phyloP scores from a whole-genome alignment of 2,888 invertebrate genomes.

The Eumerus sabulonum region DNA sequence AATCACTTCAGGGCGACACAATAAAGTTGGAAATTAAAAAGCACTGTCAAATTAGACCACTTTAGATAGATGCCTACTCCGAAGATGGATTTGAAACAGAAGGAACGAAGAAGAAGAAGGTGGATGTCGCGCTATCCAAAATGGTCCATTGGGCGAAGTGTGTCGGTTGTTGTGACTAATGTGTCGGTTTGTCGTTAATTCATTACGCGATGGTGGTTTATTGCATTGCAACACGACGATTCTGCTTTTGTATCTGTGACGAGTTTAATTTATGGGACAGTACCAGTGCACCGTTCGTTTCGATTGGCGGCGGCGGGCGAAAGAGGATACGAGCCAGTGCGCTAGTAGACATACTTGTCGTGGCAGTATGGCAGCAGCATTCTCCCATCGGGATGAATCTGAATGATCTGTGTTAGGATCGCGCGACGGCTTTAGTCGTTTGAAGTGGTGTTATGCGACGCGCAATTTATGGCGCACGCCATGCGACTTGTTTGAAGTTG shows the following conservation, averaged over 20 bases:
- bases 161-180: slow-evolving; percentile 56
- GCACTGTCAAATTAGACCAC: slow-evolving; percentile 65
- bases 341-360: too few species aligned
- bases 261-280: slow-evolving; percentile 60
- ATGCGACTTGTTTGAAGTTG: slow-evolving; percentile 64
- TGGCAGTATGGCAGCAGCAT: slow-evolving; percentile 26
- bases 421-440: slow-evolving; percentile 22
- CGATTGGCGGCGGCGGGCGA: background rate
- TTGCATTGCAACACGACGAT: slow-evolving; percentile 55
- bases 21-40: slow-evolving; percentile 64
- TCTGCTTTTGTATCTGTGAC: slow-evolving; percentile 43
- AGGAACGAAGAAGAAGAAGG: too few species aligned
- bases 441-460: slow-evolving; percentile 59
- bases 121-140: too few species aligned
- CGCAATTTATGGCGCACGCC: slow-evolving; percentile 66
- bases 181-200: slow-evolving; percentile 65
- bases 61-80: slow-evolving; percentile 36
- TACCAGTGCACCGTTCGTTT: slow-evolving; percentile 29
- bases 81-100: slow-evolving; percentile 18
- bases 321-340: too few species aligned
- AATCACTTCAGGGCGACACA: slow-evolving; percentile 45
- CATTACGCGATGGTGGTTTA: slow-evolving; percentile 47
- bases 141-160: background rate
- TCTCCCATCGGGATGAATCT: slow-evolving; percentile 7
- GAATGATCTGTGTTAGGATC: background rate